Base-by-base conservation (phyloP, 92 coral and sea anemone genomes). In the Bergia puertoricense region DNA sequence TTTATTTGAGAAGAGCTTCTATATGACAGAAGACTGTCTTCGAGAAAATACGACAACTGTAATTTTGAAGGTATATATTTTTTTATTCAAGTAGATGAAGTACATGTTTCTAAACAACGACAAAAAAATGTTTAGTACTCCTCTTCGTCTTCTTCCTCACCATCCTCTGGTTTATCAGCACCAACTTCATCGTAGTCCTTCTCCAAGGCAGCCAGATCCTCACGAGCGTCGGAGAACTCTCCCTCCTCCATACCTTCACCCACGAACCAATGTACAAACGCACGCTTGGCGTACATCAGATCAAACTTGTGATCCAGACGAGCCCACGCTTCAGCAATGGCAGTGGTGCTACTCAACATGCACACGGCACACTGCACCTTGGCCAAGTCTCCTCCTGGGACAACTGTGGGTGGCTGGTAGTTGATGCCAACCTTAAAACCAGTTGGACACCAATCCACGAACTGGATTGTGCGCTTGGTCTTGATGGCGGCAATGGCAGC, bases 281-380 rank as follows among this genome's bases (percentile, higher is more conserved):
- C 98, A 83, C 98, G 95, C 91, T 93, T 93, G 93, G 93, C 92
- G 84, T 92, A 92, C 95, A 92, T 88, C 91, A 92, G 74, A 77
- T 93, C 96, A 89, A 93, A 93, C 89, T 93, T 93, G 90, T 91
- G 95, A 72, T 93, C 92, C 77, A 93, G 92, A 81, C 95, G 93
- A 86, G 93, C 95, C 95, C 95, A 93, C 84, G 95, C 95, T 79
- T 93, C 95, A 15, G 95, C 95, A 80, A 93, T 91, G 85, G 93
- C 95, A 75, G 95, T 93, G 93, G 95, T 93, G 92, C 89, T 93
- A 87, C 65, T n/a, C 81, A 78, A 59, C 76, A 82, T 69, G 37
- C 74, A 81, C 57, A 81, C 75, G 5, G 86, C 57, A 81, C 86
- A 57, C 76, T 62, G 76, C 75, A 62, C 73, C 62, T 77, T 77